Evolutionary conservation across 2,797 vertebrate species (phyloP).

Genomic region (Gymnoscopelus microlampas): DNA sequence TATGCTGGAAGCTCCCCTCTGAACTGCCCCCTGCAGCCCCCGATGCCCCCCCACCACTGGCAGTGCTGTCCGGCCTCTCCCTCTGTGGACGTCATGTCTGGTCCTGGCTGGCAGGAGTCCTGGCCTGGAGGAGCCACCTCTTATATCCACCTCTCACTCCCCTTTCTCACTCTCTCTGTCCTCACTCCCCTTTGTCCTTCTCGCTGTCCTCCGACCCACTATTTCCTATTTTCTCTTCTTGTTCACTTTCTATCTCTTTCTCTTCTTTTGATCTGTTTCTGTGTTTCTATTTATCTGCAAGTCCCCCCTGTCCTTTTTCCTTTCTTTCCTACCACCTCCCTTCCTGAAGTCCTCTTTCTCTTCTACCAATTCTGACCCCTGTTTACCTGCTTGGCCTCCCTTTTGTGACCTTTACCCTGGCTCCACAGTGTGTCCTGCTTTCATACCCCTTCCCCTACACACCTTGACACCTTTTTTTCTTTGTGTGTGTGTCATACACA

Average conservation of each 20-base stretch:
- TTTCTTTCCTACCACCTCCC: not conserved
- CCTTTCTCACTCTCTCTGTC: slow-evolving; percentile 1
- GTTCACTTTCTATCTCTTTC: not conserved
- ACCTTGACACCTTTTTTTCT: slow-evolving; percentile 15
- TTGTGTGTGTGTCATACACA: slow-evolving; percentile 33
- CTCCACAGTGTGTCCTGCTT: slow-evolving; percentile 20
- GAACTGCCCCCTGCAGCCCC: slow-evolving; percentile 63
- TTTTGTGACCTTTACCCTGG: slow-evolving; percentile 1
- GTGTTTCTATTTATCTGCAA: not conserved
- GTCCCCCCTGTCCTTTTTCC: not conserved
- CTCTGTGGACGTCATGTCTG: slow-evolving; percentile 81
- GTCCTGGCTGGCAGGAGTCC: slow-evolving; percentile 83
- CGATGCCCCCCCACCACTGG: slow-evolving; percentile 68
- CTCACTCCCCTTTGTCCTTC: slow-evolving; percentile 19
- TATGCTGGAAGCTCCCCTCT: slow-evolving; percentile 70
- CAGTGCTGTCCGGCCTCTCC: slow-evolving; percentile 72
- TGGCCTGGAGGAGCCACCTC: slow-evolving; percentile 77
- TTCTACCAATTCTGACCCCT: slow-evolving; percentile 15
- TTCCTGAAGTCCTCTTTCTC: not conserved
- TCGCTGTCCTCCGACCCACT: not conserved
- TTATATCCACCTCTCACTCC: slow-evolving; percentile 44
- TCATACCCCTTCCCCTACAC: slow-evolving; percentile 19
- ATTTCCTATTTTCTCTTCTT: not conserved
- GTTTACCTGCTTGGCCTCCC: slow-evolving; percentile 14
- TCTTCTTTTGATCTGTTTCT: slow-evolving; percentile 5